These are phyloP conservation scores for Gibbula magus DNA, from an alignment of 2,888 invertebrate species.

Conservation along the genomic window DNA sequence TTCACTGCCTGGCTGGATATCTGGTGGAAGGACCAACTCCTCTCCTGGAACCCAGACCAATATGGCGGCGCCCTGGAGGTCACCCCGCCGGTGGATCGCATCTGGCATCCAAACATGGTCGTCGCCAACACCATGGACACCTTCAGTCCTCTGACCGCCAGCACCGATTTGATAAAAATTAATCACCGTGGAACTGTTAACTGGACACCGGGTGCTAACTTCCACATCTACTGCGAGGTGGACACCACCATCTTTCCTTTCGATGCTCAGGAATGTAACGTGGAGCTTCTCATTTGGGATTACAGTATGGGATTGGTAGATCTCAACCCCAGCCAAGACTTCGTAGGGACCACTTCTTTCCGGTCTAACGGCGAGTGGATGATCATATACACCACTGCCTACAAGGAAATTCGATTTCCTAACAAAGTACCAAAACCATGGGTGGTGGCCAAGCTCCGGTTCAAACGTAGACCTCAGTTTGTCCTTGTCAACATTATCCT, in stretches of 20 bases:
- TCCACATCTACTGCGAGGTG: conserved; percentile 18
- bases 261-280: conserved; percentile 25
- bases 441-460: not conserved
- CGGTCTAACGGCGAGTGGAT: conserved; percentile 2
- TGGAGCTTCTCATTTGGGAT: conserved; percentile 21
- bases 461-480: conserved; percentile 12
- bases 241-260: conserved; percentile 25
- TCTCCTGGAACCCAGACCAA: conserved; percentile 2
- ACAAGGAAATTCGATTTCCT: not conserved
- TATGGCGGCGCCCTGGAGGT: not conserved
- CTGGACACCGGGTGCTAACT: conserved; percentile 16
- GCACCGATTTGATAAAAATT: not conserved
- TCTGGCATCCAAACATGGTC: conserved; percentile 16
- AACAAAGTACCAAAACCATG: not conserved
- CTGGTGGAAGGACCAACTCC: conserved; percentile 15
- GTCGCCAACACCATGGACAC: conserved; percentile 19
- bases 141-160: conserved; percentile 5
- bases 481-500: conserved; percentile 5
- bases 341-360: not conserved
- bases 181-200: not conserved
- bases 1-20: conserved; percentile 32
- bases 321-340: not conserved
- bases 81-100: not conserved
- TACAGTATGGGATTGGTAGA: not conserved
- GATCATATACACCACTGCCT: not conserved